A percentile compares a stretch with the other conserved stretches of the same genome.
Conservation (phyloP, 1,140 invertebrate genomes). For the Drosophila insularis region DNA sequence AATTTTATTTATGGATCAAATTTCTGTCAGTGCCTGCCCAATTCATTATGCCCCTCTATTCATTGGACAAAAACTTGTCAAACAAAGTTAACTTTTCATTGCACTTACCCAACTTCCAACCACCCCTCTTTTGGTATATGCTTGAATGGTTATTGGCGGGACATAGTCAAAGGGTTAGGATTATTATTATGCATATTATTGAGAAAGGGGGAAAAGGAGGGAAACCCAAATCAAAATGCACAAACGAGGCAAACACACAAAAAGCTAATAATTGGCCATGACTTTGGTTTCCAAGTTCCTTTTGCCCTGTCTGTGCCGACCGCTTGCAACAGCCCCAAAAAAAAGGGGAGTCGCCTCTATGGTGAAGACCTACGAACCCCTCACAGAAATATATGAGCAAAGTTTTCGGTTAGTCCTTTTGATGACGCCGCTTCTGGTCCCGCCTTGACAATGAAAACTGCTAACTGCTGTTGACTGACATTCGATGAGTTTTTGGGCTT, state of each 20-base stretch:
- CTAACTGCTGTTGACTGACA: conserved; percentile 65
- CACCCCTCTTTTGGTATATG: not conserved
- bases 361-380: conserved; percentile 32
- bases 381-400: conserved; percentile 63
- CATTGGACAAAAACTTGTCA: conserved; percentile 54
- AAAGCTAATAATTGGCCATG: conserved; percentile 75
- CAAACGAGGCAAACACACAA: conserved; percentile 48
- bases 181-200: conserved; percentile 61
- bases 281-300: conserved; percentile 71
- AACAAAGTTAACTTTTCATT: conserved; percentile 52
- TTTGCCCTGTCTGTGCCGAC: conserved; percentile 40
- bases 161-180: conserved; percentile 53
- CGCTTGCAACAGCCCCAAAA: conserved; percentile 7
- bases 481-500: conserved; percentile 35
- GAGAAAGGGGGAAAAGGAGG: not conserved
- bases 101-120: conserved; percentile 26
- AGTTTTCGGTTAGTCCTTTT: conserved; percentile 57
- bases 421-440: conserved; percentile 65
- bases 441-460: conserved; percentile 78
- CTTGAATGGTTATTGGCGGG: conserved; percentile 17
- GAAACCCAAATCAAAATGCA: conserved; percentile 50
- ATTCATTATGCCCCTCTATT: conserved; percentile 64
- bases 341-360: not conserved
- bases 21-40: conserved; percentile 39
- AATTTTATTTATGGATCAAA: not conserved